Base-by-base conservation (phyloP, 1,140 invertebrate species). In the Drosophila lini region DNA sequence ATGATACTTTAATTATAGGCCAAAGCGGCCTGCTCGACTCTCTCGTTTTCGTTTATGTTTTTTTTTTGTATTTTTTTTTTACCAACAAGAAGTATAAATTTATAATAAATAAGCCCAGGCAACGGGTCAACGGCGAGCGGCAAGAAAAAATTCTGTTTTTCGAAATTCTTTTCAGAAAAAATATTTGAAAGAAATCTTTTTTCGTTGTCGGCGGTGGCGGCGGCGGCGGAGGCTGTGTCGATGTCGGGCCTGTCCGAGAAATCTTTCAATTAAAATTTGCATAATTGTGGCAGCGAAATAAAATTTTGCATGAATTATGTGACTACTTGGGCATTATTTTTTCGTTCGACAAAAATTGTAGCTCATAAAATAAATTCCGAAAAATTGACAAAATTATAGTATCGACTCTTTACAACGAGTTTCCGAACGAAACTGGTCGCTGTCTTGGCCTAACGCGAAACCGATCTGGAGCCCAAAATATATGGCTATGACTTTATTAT, bases 191-290 rank as follows among this genome's bases (percentile, higher is more conserved):
- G 69, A 73, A 59, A 71, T 73, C 44, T 71, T 22, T 73, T 50
- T 71, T 58, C 31, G 36, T 59, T 7, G 36, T 44, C 7, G 36
- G 13, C 45, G 31, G 13, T 25, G 25, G 56, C 40, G 78, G 59
- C 61, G 62, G 78, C 22, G 65, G 31, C 48, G 38, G 47, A 34
- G 44, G 45, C 44, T 47, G 44, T 25, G 19, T 8, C 22, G 19
- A 28, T 16, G 41, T 42, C 45, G 22, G 50, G 52, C 52, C 19
- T 55, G 41, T 42, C 31, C 63, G 57, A 71, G 68, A 80, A 85
- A 80, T 84, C 84, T 89, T 89, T 89, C 84, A 89, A 89, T 89
- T 89, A 89, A 89, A 89, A 89, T 89, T 84, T 84, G 70, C 84
- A 89, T 89, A 89, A 89, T 89, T 89, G 84, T 75, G 47, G 81